Evolutionary conservation across 2,888 invertebrate species (phyloP).

Genomic region (Neoascia interrupta): DNA sequence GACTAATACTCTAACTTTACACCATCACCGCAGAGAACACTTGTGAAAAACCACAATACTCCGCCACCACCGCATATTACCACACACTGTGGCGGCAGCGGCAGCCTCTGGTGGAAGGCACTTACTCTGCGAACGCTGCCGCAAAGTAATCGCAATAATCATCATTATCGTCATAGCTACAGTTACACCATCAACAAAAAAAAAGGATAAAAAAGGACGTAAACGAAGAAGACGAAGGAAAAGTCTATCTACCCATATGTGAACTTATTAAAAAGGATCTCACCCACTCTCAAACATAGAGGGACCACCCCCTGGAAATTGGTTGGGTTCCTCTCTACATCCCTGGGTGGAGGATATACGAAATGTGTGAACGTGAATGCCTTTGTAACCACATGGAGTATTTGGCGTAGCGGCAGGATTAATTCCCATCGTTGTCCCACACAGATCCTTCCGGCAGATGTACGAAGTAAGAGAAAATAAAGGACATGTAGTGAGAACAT

Average conservation of each 20-base stretch:
- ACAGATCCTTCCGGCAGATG: constrained; percentile 22
- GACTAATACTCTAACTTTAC: constrained; percentile 4
- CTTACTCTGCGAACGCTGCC: constrained; percentile 19
- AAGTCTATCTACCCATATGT: constrained; percentile 43
- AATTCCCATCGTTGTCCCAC: constrained; percentile 36
- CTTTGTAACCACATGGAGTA: constrained; percentile 16
- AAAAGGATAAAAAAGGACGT: constrained; percentile 21
- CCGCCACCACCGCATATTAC: no score
- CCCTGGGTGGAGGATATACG: not conserved
- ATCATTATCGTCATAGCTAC: constrained; percentile 41
- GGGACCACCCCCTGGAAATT: constrained; percentile 2
- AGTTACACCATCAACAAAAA: constrained; percentile 6
- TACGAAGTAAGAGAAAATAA: not conserved
- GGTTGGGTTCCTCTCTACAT: constrained; percentile 3
- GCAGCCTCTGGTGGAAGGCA: constrained; percentile 1
- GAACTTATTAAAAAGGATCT: constrained; percentile 45
- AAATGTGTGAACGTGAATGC: not conserved
- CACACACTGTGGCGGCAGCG: not conserved
- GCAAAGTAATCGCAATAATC: constrained; percentile 51
- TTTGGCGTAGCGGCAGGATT: constrained; percentile 7
- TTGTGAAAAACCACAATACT: constrained; percentile 8
- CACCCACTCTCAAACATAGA: constrained; percentile 2
- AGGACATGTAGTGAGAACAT: constrained; percentile 50
- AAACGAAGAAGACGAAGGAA: constrained; percentile 9
- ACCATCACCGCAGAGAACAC: not conserved